These are phyloP conservation scores for Oxytorus armatus DNA, from an alignment of 2,888 invertebrate genomes.

Conservation along the genomic window DNA sequence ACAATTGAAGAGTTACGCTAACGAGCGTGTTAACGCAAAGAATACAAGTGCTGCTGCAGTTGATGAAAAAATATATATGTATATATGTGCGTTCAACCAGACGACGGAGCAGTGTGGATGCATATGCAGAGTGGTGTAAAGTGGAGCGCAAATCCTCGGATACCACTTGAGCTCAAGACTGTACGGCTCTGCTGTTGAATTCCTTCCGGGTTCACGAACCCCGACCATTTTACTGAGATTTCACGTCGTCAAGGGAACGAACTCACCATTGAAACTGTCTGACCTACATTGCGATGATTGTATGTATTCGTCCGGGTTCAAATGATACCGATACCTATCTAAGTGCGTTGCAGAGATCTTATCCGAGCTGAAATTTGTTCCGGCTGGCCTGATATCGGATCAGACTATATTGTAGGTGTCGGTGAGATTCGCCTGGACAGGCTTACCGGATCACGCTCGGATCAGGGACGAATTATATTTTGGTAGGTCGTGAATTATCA, in stretches of 20 bases:
- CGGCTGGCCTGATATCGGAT: too few species aligned
- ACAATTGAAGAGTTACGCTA: slow-evolving; percentile 3
- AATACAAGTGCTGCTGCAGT: slow-evolving; percentile 9
- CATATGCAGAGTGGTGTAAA: slow-evolving; percentile 46
- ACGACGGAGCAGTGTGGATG: slow-evolving; percentile 9
- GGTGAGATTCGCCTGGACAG: too few species aligned
- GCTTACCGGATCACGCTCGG: too few species aligned
- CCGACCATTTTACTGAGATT: slow-evolving; percentile 54
- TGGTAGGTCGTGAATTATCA: too few species aligned
- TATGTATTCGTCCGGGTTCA: background rate
- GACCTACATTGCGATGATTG: slow-evolving; percentile 49
- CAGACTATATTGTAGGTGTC: too few species aligned
- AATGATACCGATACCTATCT: slow-evolving; percentile 7
- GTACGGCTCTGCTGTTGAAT: slow-evolving; percentile 35
- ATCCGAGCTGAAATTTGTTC: too few species aligned
- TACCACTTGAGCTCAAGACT: slow-evolving; percentile 65
- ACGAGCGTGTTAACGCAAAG: slow-evolving; percentile 29
- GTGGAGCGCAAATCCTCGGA: slow-evolving; percentile 55
- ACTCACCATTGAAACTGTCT: slow-evolving; percentile 43
- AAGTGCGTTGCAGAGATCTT: background rate
- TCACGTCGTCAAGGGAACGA: slow-evolving; percentile 44
- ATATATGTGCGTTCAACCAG: slow-evolving; percentile 19
- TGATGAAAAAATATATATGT: background rate
- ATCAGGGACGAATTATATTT: too few species aligned
- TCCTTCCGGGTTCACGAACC: slow-evolving; percentile 69